A percentile compares a stretch with the other conserved stretches of the same genome.
phyloP scores from a whole-genome alignment of 2,797 vertebrate genomes.

The Ceyx erithaca region DNA sequence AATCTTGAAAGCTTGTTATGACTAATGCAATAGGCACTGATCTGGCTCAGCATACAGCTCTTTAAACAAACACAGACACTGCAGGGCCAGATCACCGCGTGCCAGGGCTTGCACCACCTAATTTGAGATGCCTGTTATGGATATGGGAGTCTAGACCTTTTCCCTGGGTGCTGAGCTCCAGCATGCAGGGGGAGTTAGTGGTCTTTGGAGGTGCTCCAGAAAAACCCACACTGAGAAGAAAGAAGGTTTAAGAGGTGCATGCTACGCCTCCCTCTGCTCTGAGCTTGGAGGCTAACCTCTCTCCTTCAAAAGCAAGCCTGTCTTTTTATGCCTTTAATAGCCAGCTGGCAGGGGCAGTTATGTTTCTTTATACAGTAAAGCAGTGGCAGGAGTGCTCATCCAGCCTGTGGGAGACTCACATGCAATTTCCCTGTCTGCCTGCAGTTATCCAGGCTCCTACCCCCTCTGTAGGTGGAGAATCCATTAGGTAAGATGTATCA shows the following conservation, averaged over 20 bases:
- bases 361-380: background rate
- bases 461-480: background rate
- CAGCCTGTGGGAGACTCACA: background rate
- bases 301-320: background rate
- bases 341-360: background rate
- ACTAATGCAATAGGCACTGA: slow-evolving; percentile 72
- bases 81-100: background rate
- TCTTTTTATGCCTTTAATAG: background rate
- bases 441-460: background rate
- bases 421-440: background rate
- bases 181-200: background rate
- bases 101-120: slow-evolving; percentile 30
- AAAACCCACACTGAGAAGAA: background rate
- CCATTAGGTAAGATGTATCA: background rate
- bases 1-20: slow-evolving; percentile 63
- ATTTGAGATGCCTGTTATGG: background rate
- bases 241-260: background rate
- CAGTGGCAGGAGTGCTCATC: background rate
- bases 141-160: background rate
- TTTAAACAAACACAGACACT: slow-evolving; percentile 60
- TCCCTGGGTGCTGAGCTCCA: background rate
- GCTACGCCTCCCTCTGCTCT: background rate
- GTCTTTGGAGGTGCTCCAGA: background rate
- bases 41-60: slow-evolving; percentile 41
- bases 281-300: background rate